Percentiles rank a stretch among this genome's conserved stretches.
phyloP scores from a whole-genome alignment of 2,797 vertebrate genomes.

The Sternarchorhynchus goeldii region DNA sequence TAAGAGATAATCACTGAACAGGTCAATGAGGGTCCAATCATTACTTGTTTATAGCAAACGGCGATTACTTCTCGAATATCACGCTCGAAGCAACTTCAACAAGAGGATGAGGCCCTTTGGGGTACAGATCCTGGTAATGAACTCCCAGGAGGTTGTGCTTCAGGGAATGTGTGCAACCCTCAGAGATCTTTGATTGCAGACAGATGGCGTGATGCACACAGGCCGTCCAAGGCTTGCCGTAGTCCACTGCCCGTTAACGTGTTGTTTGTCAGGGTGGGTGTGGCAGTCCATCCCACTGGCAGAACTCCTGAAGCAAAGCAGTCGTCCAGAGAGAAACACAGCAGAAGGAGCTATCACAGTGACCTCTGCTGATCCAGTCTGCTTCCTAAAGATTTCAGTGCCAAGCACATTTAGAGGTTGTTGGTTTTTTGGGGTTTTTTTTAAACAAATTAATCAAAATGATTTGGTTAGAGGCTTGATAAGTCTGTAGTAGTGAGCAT shows the following conservation, averaged over 20 bases:
- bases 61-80: constrained; percentile 42
- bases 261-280: constrained; percentile 28
- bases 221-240: constrained; percentile 33
- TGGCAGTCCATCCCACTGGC: constrained; percentile 34
- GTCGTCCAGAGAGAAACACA: constrained; percentile 23
- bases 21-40: constrained; percentile 38
- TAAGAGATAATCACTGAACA: constrained; percentile 42
- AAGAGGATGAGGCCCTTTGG: constrained; percentile 30
- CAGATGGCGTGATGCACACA: constrained; percentile 46
- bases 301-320: background rate
- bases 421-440: background rate
- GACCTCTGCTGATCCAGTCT: background rate
- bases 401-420: background rate
- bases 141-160: constrained; percentile 33
- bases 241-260: constrained; percentile 43
- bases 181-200: constrained; percentile 32
- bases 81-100: constrained; percentile 26
- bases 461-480: background rate
- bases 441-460: background rate
- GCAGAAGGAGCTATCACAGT: constrained; percentile 31
- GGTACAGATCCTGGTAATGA: constrained; percentile 32
- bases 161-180: constrained; percentile 20
- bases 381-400: constrained; percentile 15
- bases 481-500: background rate
- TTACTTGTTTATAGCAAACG: constrained; percentile 42